Evolutionary conservation across 2,797 vertebrate genomes (phyloP).

Genomic region (Anguilla megastoma): DNA sequence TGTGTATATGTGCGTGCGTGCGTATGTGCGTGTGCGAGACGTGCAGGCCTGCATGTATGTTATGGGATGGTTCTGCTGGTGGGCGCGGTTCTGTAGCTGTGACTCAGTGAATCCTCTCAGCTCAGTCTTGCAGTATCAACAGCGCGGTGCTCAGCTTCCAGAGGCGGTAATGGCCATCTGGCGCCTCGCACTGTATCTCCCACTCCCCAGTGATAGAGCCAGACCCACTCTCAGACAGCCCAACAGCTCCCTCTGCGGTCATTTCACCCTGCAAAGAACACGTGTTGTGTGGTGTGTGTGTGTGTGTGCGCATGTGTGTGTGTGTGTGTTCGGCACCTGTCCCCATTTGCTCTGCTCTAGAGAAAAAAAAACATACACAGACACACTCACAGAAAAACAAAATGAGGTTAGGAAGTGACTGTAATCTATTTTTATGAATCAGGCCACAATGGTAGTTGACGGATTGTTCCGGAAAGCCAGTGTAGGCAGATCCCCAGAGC

Average conservation of each 20-base stretch:
- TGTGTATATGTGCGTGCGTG: neutral
- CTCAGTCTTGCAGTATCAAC: neutral
- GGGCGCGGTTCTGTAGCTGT: constrained; percentile 7
- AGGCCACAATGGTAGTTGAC: constrained; percentile 7
- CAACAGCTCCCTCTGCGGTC: constrained; percentile 37
- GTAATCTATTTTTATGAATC: constrained; percentile 11
- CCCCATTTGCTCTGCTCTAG: constrained; percentile 14
- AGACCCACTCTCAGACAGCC: constrained; percentile 15
- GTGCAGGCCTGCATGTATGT: neutral
- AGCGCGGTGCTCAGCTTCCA: neutral
- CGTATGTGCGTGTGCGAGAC: constrained; percentile 6
- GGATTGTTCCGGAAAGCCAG: constrained; percentile 13
- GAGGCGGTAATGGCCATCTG: neutral
- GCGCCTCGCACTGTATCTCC: neutral
- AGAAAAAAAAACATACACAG: neutral
- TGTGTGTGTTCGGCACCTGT: neutral
- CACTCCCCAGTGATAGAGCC: neutral
- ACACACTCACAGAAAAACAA: neutral
- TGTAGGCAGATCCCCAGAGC: constrained; percentile 24
- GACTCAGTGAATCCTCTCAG: constrained; percentile 19
- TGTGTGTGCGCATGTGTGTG: neutral
- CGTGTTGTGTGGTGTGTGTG: neutral
- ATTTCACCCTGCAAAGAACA: neutral
- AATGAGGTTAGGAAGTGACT: constrained; percentile 6
- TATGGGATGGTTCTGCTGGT: constrained; percentile 22